These are phyloP conservation scores for Amphipoea lucens DNA, from an alignment of 2,888 invertebrate species.

Conservation along the genomic window DNA sequence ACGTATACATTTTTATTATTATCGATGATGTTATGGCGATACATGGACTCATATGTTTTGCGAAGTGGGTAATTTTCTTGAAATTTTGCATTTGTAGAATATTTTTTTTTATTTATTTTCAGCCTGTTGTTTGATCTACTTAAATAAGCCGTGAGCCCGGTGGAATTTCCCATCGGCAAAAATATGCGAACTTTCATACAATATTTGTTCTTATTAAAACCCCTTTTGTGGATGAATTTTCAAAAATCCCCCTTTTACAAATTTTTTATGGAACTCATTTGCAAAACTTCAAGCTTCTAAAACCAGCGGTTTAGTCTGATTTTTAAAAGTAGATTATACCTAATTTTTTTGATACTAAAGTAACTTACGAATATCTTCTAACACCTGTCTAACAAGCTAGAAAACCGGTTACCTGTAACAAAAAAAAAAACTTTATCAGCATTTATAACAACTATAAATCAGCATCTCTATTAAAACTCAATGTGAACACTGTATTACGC, in stretches of 20 bases:
- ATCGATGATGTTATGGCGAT: slow-evolving; percentile 47
- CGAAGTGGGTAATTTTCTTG: neutral
- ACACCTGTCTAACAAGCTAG: slow-evolving; percentile 17
- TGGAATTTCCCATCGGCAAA: no score
- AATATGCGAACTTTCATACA: neutral
- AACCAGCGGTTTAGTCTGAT: no score
- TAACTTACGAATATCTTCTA: slow-evolving; percentile 39
- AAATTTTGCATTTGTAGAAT: neutral
- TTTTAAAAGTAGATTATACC: no score
- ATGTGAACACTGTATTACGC: slow-evolving; percentile 43
- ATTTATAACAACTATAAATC: slow-evolving; percentile 44
- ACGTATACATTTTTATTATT: slow-evolving; percentile 58
- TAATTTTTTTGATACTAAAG: neutral
- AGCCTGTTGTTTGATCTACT: neutral
- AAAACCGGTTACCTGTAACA: slow-evolving; percentile 61
- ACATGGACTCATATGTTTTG: slow-evolving; percentile 30
- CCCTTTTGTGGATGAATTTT: neutral
- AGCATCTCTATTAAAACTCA: slow-evolving; percentile 12
- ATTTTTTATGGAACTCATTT: neutral
- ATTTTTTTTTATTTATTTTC: neutral
- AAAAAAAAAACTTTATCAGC: slow-evolving; percentile 45
- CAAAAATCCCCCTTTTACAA: neutral
- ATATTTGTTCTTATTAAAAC: neutral
- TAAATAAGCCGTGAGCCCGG: neutral
- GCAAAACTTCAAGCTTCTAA: no score